phyloP scores from a whole-genome alignment of 2,113 vertebrate species.

The Ictalurus furcatus region DNA sequence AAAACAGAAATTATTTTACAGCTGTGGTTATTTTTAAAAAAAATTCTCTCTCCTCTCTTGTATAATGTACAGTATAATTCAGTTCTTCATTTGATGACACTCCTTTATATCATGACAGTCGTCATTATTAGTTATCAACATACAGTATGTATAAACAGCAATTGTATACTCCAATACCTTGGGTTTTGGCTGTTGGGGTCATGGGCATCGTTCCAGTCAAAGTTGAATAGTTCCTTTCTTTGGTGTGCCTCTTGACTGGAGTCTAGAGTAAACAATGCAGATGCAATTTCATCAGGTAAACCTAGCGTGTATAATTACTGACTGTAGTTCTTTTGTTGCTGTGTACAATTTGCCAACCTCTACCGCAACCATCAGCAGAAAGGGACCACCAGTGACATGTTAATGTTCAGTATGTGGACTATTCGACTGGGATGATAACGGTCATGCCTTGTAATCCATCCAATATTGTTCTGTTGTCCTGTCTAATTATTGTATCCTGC shows the following conservation, averaged over 20 bases:
- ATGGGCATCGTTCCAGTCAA: slow-evolving; percentile 73
- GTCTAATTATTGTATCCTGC: neutral
- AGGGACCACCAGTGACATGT: neutral
- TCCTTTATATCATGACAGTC: neutral
- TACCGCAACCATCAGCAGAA: neutral
- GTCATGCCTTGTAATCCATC: neutral
- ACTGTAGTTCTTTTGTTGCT: neutral
- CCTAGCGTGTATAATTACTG: neutral
- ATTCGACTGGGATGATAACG: neutral
- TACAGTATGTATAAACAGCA: too few relatives aligned
- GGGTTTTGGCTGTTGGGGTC: slow-evolving; percentile 42
- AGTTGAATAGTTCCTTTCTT: slow-evolving; percentile 64
- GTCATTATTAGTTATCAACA: neutral
- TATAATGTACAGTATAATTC: neutral
- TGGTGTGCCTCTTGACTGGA: slow-evolving; percentile 43
- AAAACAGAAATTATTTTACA: neutral
- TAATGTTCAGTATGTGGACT: neutral
- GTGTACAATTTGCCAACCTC: neutral
- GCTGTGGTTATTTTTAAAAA: neutral
- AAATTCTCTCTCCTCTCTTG: neutral
- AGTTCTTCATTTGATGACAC: neutral
- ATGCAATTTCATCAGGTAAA: neutral
- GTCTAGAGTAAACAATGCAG: slow-evolving; percentile 32
- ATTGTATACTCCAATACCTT: slow-evolving; percentile 20
- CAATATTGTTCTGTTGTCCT: neutral